phyloP scores from a whole-genome alignment of 2,113 vertebrate genomes.

The Corythornis madagascariensis region DNA sequence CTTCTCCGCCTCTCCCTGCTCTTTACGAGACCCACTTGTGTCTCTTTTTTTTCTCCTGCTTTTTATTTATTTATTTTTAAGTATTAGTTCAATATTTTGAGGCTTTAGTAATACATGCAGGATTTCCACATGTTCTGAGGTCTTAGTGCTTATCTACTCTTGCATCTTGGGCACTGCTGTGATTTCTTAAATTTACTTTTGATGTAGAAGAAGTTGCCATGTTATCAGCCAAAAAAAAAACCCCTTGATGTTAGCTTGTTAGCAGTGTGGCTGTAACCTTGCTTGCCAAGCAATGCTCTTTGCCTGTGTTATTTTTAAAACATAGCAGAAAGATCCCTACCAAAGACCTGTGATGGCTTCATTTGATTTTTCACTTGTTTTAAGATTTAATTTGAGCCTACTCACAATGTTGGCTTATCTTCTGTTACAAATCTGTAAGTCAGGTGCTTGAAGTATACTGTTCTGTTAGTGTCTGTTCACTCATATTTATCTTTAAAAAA shows the following conservation, averaged over 20 bases:
- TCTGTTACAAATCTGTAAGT: neutral
- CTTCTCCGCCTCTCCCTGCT: no score
- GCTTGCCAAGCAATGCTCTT: neutral
- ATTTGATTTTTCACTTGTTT: neutral
- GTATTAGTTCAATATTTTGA: fast-evolving
- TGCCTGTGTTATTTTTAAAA: fast-evolving
- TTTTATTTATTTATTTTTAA: neutral
- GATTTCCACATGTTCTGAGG: neutral
- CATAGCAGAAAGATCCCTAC: fast-evolving
- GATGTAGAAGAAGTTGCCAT: neutral
- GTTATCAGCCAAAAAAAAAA: neutral
- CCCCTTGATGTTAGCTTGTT: neutral
- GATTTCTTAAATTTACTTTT: neutral
- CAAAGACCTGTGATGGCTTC: neutral
- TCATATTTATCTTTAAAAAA: neutral
- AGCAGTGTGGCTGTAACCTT: neutral
- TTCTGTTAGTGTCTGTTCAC: neutral
- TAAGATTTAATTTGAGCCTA: neutral
- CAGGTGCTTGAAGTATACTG: neutral
- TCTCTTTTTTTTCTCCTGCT: neutral
- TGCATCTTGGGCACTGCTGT: fast-evolving
- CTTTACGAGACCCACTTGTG: neutral
- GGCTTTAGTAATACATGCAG: fast-evolving
- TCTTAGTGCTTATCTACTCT: neutral
- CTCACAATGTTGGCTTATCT: neutral